Evolutionary conservation across 35 echinoderm and acorn worm genomes (phyloP).

Genomic region (Apostichopus parvimensis): DNA sequence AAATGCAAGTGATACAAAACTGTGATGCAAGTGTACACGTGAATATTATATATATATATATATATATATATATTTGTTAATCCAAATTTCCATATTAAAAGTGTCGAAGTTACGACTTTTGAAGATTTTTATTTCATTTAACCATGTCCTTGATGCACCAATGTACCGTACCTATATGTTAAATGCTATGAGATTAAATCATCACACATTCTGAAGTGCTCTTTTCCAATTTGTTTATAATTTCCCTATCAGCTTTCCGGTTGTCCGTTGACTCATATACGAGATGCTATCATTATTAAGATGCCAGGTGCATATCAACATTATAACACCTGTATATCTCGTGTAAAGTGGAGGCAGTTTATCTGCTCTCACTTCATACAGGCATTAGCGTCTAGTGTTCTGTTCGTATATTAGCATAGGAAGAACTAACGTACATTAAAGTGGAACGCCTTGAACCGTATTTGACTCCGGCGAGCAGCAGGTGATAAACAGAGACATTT

Average conservation of each 20-base stretch:
- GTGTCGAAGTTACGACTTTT: not conserved
- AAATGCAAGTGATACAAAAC: not conserved
- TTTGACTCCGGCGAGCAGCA: no score
- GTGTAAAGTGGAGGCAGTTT: no score
- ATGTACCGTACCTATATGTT: no score
- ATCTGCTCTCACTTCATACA: no score
- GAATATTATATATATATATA: conserved; percentile 21
- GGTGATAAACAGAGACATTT: no score
- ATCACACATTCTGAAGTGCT: no score
- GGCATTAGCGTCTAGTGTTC: no score
- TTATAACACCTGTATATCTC: no score
- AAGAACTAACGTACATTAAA: no score
- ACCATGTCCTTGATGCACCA: not conserved
- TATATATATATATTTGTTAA: not conserved
- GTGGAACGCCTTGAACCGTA: no score
- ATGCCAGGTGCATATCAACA: no score
- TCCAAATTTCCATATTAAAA: not conserved
- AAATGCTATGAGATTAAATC: not conserved
- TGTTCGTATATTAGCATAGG: no score
- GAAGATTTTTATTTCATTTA: not conserved
- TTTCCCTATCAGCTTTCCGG: not conserved
- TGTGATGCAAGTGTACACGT: not conserved
- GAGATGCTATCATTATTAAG: not conserved
- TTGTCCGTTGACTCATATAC: not conserved
- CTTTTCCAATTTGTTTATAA: not conserved